These are phyloP conservation scores for Blennius ocellaris DNA, from an alignment of 2,113 vertebrate genomes.

Conservation along the genomic window DNA sequence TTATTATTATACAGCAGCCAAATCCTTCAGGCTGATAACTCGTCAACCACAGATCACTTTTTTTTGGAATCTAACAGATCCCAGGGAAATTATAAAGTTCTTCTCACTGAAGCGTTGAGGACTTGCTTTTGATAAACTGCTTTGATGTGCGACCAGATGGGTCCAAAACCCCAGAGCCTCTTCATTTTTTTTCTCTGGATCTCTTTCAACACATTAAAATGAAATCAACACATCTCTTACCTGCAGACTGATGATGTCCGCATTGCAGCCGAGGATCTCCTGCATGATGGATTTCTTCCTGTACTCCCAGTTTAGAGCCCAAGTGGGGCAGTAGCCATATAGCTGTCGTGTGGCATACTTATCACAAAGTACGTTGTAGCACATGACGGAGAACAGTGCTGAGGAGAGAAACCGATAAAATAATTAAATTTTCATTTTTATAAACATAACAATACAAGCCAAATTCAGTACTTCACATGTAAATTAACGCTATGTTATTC, in stretches of 20 bases:
- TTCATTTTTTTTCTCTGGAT: too few species aligned
- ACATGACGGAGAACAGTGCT: slow-evolving; percentile 99
- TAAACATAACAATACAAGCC: too few species aligned
- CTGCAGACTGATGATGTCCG: slow-evolving; percentile 98
- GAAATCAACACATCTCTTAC: slow-evolving; percentile 73
- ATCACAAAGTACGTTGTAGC: slow-evolving; percentile 98
- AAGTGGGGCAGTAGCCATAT: slow-evolving; percentile 97
- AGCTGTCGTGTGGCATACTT: slow-evolving; percentile 98
- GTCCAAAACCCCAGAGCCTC: too few species aligned
- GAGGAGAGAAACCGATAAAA: slow-evolving; percentile 35
- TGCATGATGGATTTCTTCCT: slow-evolving; percentile 99
- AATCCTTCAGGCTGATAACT: too few species aligned
- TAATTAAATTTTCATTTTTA: neutral
- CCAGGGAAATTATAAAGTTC: neutral
- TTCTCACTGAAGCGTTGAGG: neutral
- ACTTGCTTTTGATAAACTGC: neutral
- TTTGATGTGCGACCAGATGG: neutral
- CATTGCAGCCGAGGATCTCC: slow-evolving; percentile 94
- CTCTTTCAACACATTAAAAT: too few species aligned
- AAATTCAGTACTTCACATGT: too few species aligned
- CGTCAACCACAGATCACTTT: too few species aligned
- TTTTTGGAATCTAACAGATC: too few species aligned
- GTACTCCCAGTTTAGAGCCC: slow-evolving; percentile 98
- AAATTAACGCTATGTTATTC: too few species aligned
- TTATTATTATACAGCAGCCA: too few species aligned